Conservation (phyloP, 2,113 vertebrate genomes). For the Lampris megalopsis region DNA sequence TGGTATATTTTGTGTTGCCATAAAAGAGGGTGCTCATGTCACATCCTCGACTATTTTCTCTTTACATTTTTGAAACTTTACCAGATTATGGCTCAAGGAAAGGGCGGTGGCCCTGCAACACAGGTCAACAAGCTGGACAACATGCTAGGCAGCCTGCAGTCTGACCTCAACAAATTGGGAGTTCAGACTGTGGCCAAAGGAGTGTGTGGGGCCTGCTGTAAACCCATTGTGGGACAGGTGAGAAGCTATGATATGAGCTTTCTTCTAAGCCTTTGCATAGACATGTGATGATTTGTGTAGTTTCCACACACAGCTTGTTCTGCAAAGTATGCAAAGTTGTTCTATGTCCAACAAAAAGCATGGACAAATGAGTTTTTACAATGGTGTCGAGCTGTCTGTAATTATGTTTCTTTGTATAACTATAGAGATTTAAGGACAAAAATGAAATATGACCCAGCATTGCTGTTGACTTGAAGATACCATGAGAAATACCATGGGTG, state of each 20-base stretch:
- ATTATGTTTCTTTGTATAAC: no score
- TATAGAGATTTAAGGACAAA: no score
- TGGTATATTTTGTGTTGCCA: background rate
- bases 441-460: no score
- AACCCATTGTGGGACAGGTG: constrained; percentile 98
- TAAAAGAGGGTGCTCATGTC: background rate
- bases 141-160: constrained; percentile 98
- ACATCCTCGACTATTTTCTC: background rate
- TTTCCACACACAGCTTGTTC: no score
- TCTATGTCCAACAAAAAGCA: no score
- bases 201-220: constrained; percentile 97
- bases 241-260: constrained; percentile 29
- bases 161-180: constrained; percentile 95
- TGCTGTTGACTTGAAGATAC: no score
- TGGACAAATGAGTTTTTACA: no score
- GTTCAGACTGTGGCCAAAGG: constrained; percentile 98
- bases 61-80: constrained; percentile 10
- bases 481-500: no score
- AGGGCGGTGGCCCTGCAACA: constrained; percentile 84
- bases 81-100: constrained; percentile 96
- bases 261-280: no score
- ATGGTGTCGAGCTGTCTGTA: no score
- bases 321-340: no score
- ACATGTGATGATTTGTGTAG: no score
- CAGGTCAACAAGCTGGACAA: constrained; percentile 97